These are phyloP conservation scores for Phyllotis vaccarum DNA, from an alignment of 2,797 vertebrate genomes.

Conservation along the genomic window DNA sequence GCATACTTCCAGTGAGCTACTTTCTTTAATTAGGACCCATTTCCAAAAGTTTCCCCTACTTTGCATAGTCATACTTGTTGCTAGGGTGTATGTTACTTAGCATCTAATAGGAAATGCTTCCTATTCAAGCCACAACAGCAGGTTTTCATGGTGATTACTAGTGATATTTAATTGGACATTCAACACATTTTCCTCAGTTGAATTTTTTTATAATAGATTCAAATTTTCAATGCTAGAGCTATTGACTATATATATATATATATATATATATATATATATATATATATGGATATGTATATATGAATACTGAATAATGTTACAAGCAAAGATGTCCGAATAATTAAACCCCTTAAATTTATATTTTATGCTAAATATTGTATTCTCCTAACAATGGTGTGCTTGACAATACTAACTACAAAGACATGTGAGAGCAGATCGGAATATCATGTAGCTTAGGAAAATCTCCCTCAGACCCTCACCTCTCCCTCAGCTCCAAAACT, in stretches of 20 bases:
- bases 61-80: neutral
- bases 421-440: neutral
- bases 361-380: neutral
- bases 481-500: neutral
- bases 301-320: neutral
- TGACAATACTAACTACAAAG: neutral
- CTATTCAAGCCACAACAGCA: neutral
- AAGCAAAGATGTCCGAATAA: slow-evolving; percentile 2
- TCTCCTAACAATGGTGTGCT: neutral
- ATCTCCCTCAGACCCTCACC: neutral
- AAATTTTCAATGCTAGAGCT: neutral
- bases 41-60: neutral
- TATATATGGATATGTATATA: too few species aligned
- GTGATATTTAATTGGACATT: neutral
- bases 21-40: neutral
- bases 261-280: too few species aligned
- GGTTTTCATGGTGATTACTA: neutral
- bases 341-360: neutral
- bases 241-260: slow-evolving; percentile 5
- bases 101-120: neutral
- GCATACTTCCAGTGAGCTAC: neutral
- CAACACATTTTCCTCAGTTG: neutral
- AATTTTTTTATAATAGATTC: slow-evolving; percentile 22
- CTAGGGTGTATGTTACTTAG: neutral
- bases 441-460: neutral